Evolutionary conservation across 1,140 invertebrate species (phyloP), one percentile per base, ranked within the genome.

Genomic region (Littorina saxatilis): DNA sequence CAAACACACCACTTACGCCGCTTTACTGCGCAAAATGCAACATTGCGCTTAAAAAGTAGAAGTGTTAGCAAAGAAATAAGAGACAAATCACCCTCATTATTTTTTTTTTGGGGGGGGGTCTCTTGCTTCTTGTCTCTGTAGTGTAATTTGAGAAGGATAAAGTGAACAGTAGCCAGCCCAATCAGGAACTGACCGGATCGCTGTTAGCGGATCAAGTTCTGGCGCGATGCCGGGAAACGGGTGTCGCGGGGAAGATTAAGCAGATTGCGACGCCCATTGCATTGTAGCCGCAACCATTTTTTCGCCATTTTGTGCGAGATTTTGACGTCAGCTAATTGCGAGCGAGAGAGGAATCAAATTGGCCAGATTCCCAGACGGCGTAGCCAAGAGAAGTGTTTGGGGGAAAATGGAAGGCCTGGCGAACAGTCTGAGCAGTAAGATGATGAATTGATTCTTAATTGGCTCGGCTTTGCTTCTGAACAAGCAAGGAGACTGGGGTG

Each of bases 401-500:
- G 29, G 63, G 35, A 20, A n/a, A n/a, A n/a, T n/a, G 4, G 63
- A 27, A 1, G 55, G 55, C 20, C 5, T 11, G 55, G 20, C 9
- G 20, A 23, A 20, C 20, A 27, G 0, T 2, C 7, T 66, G 61
- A 39, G 35, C 32, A 40, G 66, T 13, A 1, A 27, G n/a, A 70
- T 70, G 68, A 70, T 70, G 68, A 72, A 72, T 72, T 72, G 68
- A 72, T 72, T 72, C 68, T 37, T 72, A 40, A 72, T 72, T 72
- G n/a, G 70, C 70, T 73, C 40, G 23, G 17, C 40, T 15, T 43
- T 73, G 20, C 40, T 40, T 68, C 70, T 73, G 20, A 73, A 73
- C 70, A 50, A 29, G 70, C n/a, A 29, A 40, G 40, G n/a, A 52
- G 70, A 29, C 23, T 27, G 32, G 70, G 23, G 0, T 1, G 37